These are phyloP conservation scores for Ceryle rudis DNA, from an alignment of 2,797 vertebrate genomes.

Conservation along the genomic window DNA sequence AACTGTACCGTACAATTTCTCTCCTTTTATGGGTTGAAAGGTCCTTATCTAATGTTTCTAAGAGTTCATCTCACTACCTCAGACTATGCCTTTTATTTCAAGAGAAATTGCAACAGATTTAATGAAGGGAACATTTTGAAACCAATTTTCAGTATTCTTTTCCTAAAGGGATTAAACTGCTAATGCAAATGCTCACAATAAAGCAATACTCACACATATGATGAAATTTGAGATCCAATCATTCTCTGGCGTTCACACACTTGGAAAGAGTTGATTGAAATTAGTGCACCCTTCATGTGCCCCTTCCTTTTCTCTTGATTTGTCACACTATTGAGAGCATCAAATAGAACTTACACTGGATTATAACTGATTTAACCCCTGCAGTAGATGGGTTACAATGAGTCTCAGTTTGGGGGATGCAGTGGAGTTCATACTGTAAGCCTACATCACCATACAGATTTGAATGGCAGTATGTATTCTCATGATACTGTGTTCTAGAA, in stretches of 20 bases:
- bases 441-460: neutral
- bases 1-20: slow-evolving; percentile 30
- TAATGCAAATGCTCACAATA: slow-evolving; percentile 67
- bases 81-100: slow-evolving; percentile 54
- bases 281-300: slow-evolving; percentile 60
- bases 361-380: slow-evolving; percentile 57
- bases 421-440: neutral
- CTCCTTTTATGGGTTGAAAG: slow-evolving; percentile 51
- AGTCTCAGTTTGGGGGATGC: neutral
- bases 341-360: slow-evolving; percentile 57
- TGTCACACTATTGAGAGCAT: slow-evolving; percentile 9
- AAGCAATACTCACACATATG: slow-evolving; percentile 43
- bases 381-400: neutral
- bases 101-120: slow-evolving; percentile 54
- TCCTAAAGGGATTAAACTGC: slow-evolving; percentile 52
- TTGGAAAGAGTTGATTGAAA: slow-evolving; percentile 68
- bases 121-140: slow-evolving; percentile 66
- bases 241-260: slow-evolving; percentile 59
- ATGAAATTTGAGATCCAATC: slow-evolving; percentile 62
- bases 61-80: slow-evolving; percentile 24
- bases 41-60: slow-evolving; percentile 50
- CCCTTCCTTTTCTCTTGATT: slow-evolving; percentile 53
- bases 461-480: neutral
- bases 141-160: slow-evolving; percentile 58
- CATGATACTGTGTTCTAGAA: neutral